Percentiles rank a stretch among this genome's conserved stretches.
These are phyloP conservation scores for Parnassius smintheus DNA, from an alignment of 2,888 invertebrate genomes.

Conservation along the genomic window DNA sequence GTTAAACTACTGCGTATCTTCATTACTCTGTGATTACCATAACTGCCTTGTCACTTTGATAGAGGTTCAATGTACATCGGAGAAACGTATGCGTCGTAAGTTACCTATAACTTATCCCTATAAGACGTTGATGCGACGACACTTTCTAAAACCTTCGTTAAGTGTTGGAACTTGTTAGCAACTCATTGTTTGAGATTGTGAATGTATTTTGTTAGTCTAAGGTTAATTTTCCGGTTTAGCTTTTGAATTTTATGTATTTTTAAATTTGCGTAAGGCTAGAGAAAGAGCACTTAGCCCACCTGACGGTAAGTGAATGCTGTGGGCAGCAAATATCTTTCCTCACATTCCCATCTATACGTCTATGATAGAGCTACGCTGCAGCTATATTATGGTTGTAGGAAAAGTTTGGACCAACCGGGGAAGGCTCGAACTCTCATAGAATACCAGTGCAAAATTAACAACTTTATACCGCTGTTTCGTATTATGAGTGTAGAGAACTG, in stretches of 20 bases:
- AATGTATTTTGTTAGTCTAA: too few species aligned
- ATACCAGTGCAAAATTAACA: too few species aligned
- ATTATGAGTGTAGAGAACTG: too few species aligned
- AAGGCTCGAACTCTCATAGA: too few species aligned
- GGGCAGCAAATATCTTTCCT: not conserved
- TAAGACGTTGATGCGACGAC: conserved; percentile 7
- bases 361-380: too few species aligned
- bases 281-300: too few species aligned
- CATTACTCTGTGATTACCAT: conserved; percentile 4
- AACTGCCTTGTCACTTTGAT: conserved; percentile 4
- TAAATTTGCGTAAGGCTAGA: not conserved
- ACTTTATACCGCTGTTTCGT: too few species aligned
- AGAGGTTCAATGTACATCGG: conserved; percentile 8
- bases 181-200: not conserved
- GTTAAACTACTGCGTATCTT: not conserved
- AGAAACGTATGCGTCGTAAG: conserved; percentile 5
- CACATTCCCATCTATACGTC: too few species aligned
- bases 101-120: not conserved
- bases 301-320: too few species aligned
- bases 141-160: conserved; percentile 17
- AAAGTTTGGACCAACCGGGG: too few species aligned
- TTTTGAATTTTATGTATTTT: not conserved
- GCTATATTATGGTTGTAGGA: too few species aligned
- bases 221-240: too few species aligned
- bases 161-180: not conserved